These are phyloP conservation scores for Epistrophella euchroma DNA, from an alignment of 2,888 invertebrate genomes.

Conservation along the genomic window DNA sequence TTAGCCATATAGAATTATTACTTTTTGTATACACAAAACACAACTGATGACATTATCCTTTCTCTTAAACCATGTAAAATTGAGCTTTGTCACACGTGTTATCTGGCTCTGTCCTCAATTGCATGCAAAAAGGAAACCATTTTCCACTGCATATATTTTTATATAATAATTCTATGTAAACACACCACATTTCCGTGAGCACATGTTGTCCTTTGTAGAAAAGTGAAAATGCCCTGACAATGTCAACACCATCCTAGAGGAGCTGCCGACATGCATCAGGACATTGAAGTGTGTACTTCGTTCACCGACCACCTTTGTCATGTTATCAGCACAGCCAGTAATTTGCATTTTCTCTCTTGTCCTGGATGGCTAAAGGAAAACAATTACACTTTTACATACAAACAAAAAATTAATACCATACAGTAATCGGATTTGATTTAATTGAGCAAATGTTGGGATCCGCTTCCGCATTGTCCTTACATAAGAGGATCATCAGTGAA, in stretches of 20 bases:
- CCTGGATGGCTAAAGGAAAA: conserved; percentile 17
- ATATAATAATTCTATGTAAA: conserved; percentile 50
- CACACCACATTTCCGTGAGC: conserved; percentile 32
- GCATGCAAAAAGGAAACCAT: conserved; percentile 2
- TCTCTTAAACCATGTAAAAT: conserved; percentile 19
- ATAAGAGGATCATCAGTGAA: conserved; percentile 27
- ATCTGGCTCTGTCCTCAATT: conserved; percentile 8
- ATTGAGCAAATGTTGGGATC: conserved; percentile 39
- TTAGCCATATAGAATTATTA: neutral
- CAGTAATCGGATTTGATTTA: conserved; percentile 30
- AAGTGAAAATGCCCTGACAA: conserved; percentile 27
- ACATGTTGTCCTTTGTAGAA: conserved; percentile 43
- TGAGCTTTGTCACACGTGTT: conserved; percentile 17
- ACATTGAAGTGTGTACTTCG: conserved; percentile 13
- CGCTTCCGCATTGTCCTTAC: conserved; percentile 10
- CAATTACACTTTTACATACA: neutral
- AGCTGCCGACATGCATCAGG: conserved; percentile 22
- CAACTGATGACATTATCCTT: conserved; percentile 17
- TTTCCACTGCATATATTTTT: conserved; percentile 16
- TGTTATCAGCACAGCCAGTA: conserved; percentile 41
- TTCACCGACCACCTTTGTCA: conserved; percentile 35
- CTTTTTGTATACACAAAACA: neutral
- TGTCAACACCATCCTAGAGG: conserved; percentile 45
- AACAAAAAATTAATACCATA: neutral
- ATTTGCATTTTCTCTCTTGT: conserved; percentile 67